phyloP scores from a whole-genome alignment of 1,140 invertebrate genomes.

The Argopecten irradians region DNA sequence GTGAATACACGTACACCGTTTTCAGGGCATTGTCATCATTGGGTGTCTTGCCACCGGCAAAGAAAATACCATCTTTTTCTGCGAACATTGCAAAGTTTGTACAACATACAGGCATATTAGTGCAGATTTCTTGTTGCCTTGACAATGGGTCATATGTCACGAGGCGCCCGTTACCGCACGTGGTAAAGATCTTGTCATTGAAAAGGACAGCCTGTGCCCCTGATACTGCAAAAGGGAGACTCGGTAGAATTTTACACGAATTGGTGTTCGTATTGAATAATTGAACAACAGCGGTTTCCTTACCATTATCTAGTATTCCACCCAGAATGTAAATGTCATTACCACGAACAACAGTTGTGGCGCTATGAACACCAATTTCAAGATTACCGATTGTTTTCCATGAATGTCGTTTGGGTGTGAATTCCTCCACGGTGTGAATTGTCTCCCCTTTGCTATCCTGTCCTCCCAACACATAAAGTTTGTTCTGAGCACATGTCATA shows the following conservation, averaged over 20 bases:
- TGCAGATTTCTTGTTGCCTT: background rate
- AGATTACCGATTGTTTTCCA: background rate
- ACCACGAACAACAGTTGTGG: background rate
- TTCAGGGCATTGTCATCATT: background rate
- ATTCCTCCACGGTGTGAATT: background rate
- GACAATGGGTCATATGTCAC: background rate
- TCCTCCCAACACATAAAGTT: background rate
- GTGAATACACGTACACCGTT: constrained; percentile 3
- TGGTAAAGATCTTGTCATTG: background rate
- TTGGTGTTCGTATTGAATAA: background rate
- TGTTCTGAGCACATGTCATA: constrained; percentile 10
- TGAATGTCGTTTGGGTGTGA: background rate
- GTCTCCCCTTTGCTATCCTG: background rate
- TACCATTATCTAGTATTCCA: background rate
- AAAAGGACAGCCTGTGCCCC: background rate
- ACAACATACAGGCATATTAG: background rate
- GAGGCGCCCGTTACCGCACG: background rate
- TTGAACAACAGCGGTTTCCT: background rate
- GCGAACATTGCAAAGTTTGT: constrained; percentile 14
- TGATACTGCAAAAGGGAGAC: background rate
- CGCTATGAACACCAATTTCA: background rate
- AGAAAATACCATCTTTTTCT: background rate
- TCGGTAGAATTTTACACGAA: background rate
- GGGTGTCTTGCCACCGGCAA: background rate
- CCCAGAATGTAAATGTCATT: background rate